Evolutionary conservation across 2,888 invertebrate genomes (phyloP), one percentile per base, ranked within the genome.

Genomic region (Hofmannophila pseudospretella): DNA sequence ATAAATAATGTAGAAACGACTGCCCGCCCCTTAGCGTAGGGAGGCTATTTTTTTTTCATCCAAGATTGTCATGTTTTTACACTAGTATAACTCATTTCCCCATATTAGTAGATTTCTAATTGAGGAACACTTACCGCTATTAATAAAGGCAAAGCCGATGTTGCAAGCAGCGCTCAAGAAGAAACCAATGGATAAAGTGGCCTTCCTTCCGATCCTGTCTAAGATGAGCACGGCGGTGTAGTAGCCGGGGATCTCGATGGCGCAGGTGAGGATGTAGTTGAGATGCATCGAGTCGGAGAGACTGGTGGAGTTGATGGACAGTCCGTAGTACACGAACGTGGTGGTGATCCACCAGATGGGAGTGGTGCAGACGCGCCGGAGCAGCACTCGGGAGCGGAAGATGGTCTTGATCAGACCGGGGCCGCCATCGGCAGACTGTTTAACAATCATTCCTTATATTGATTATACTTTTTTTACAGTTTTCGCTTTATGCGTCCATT

Each of bases 311-410:
- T 93, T 94, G 44, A 95, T 84, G n/a, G 93, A 93, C 12, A 95
- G 76, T 0, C 95, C 95, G 56, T 93, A 94, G 74, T 93, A 95
- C 7, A 94, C 91, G 51, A 95, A 90, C 0, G 93, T 91, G 45
- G 92, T 92, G 1, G 93, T 91, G 34, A 94, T 89, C 94, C 94
- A 94, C 80, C 93, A 93, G 49, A 93, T 88, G 7, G 92, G 92
- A 19, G 93, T 92, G 25, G 90, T 91, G 22, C 89, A 58, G 32
- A 91, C 72, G 16, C 92, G 81, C 0, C 89, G 63, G 1, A 90
- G 59, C 2, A 92, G 72, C 10, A 81, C 69, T 0, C 64, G 65
- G 0, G 90, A 90, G 16, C 66, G 78, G 10, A 89, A 52, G 23
- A 90, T 80, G 13, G 84, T 70, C 13, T 41, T 52, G 3, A 78